Conservation (phyloP, 2,888 invertebrate species). For the Tridacna gigas region DNA sequence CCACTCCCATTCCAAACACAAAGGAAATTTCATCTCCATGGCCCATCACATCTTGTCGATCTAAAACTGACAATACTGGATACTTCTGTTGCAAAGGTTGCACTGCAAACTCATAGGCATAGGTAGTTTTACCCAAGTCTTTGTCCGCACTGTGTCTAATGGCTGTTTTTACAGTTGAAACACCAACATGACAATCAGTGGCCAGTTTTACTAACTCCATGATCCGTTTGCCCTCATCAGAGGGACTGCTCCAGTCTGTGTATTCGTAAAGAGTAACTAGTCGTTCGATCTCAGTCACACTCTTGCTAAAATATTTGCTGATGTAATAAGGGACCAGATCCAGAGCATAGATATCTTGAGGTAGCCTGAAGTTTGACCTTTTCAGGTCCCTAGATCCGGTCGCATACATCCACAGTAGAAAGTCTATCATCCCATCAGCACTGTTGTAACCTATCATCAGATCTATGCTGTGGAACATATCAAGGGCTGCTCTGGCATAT, state of each 20-base stretch:
- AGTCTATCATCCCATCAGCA: slow-evolving; percentile 19
- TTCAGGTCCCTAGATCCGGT: too few species aligned
- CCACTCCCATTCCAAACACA: slow-evolving; percentile 8
- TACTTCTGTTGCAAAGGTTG: neutral
- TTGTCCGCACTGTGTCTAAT: neutral
- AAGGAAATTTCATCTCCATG: slow-evolving; percentile 20
- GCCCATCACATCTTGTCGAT: slow-evolving; percentile 2
- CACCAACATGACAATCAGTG: slow-evolving; percentile 1
- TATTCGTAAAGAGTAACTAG: slow-evolving; percentile 2
- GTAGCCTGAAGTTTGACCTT: neutral
- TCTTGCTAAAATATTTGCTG: neutral
- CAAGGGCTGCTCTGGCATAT: neutral
- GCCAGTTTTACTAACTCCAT: neutral
- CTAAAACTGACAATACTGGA: slow-evolving; percentile 7
- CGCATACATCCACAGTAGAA: neutral
- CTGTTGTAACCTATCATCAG: slow-evolving; percentile 33
- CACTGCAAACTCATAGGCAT: slow-evolving; percentile 14
- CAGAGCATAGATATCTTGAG: neutral
- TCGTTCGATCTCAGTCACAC: neutral
- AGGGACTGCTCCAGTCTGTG: slow-evolving; percentile 22
- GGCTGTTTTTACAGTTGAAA: slow-evolving; percentile 9
- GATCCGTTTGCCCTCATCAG: neutral
- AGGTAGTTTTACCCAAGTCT: neutral
- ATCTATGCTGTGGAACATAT: slow-evolving; percentile 30
- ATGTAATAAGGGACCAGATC: slow-evolving; percentile 14